phyloP scores from a whole-genome alignment of 2,113 vertebrate species.

The Aviceda subcristata region DNA sequence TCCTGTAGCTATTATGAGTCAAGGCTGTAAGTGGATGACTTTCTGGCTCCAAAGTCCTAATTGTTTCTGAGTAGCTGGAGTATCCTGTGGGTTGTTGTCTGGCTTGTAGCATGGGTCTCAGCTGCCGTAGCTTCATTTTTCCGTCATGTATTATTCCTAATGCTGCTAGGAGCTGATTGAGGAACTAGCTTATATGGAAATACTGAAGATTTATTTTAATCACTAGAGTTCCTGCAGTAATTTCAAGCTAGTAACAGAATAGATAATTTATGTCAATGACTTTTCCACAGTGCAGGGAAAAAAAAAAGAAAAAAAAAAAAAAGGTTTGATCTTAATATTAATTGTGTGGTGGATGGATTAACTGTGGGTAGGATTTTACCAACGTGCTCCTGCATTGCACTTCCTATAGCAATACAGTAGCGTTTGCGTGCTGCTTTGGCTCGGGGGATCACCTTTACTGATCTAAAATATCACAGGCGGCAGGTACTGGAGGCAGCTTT shows the following conservation, averaged over 20 bases:
- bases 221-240: conserved; percentile 61
- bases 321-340: conserved; percentile 23
- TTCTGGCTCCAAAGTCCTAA: conserved; percentile 71
- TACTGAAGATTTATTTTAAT: conserved; percentile 67
- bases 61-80: conserved; percentile 70
- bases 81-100: conserved; percentile 73
- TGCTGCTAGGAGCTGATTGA: conserved; percentile 66
- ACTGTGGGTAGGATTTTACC: conserved; percentile 32
- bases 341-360: conserved; percentile 39
- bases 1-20: conserved; percentile 67
- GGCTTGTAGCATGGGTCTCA: conserved; percentile 69
- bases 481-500: conserved; percentile 58
- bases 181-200: conserved; percentile 68
- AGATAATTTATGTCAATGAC: conserved; percentile 26
- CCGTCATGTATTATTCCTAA: conserved; percentile 70
- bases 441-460: conserved; percentile 54
- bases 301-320: background rate
- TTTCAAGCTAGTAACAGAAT: conserved; percentile 48
- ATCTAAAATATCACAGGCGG: conserved; percentile 35
- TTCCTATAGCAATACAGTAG: background rate
- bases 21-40: conserved; percentile 61
- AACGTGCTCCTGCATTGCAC: background rate
- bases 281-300: background rate
- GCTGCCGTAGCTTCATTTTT: conserved; percentile 73
- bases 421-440: background rate